These are phyloP conservation scores for Aricia artaxerxes DNA, from an alignment of 2,888 invertebrate species.

Conservation along the genomic window DNA sequence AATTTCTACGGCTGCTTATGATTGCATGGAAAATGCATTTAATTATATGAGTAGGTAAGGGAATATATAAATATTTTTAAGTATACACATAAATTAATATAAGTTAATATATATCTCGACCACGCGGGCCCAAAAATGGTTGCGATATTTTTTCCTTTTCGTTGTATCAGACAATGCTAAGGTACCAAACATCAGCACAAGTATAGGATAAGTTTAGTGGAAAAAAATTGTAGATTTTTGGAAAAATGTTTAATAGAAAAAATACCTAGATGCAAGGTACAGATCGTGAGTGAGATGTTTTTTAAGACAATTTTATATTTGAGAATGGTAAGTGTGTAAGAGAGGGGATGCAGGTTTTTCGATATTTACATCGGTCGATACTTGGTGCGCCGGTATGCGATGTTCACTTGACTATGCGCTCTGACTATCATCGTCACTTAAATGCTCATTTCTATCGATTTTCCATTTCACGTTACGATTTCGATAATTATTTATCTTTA, in stretches of 20 bases:
- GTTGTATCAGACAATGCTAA: constrained; percentile 43
- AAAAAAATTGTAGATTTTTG: constrained; percentile 74
- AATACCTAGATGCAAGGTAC: constrained; percentile 52
- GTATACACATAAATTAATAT: constrained; percentile 47
- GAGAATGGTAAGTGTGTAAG: constrained; percentile 52
- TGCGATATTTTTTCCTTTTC: constrained; percentile 49
- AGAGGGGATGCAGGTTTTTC: constrained; percentile 37
- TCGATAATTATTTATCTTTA: neutral
- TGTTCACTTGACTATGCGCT: constrained; percentile 24
- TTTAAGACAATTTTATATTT: constrained; percentile 65
- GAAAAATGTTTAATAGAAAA: constrained; percentile 76
- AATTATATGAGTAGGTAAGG: constrained; percentile 62
- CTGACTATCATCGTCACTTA: neutral
- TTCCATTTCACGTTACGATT: neutral
- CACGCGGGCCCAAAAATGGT: constrained; percentile 76
- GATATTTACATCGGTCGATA: constrained; percentile 29
- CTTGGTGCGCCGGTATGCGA: constrained; percentile 20
- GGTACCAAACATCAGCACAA: constrained; percentile 70
- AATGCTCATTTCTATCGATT: constrained; percentile 1
- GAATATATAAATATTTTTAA: constrained; percentile 59
- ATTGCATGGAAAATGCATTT: constrained; percentile 59
- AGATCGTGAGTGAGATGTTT: constrained; percentile 68
- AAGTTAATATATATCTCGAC: constrained; percentile 55
- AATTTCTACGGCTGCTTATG: constrained; percentile 68
- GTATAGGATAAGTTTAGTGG: constrained; percentile 65